These are phyloP conservation scores for Upupa epops DNA, from an alignment of 2,113 vertebrate genomes.

Conservation along the genomic window DNA sequence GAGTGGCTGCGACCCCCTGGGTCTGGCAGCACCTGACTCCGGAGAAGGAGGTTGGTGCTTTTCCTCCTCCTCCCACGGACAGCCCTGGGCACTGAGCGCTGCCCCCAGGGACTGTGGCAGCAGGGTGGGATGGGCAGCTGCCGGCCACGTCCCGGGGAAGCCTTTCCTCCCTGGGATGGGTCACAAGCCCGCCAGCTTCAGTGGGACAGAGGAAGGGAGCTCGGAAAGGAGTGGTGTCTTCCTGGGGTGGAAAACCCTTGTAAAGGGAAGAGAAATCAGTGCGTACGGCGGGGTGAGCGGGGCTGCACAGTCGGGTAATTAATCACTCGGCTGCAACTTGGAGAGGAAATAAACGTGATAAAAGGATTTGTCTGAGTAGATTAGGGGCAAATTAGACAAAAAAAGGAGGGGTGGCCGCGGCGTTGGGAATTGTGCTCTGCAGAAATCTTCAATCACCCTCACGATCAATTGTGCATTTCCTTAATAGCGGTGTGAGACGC, in stretches of 20 bases:
- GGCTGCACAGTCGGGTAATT: conserved; percentile 62
- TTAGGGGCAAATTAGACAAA: conserved; percentile 61
- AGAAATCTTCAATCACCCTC: conserved; percentile 67
- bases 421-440: conserved; percentile 62
- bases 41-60: background rate
- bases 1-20: background rate
- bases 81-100: accelerated
- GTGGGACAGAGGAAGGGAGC: background rate
- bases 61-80: background rate
- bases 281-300: background rate
- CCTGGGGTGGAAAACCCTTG: conserved; percentile 30
- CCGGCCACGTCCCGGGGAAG: background rate
- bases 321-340: conserved; percentile 65
- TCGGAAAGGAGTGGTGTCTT: background rate
- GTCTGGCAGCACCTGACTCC: accelerated
- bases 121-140: background rate
- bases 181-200: background rate
- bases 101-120: background rate
- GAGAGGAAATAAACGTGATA: conserved; percentile 66
- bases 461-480: conserved; percentile 68
- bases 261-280: conserved; percentile 60
- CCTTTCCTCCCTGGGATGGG: background rate
- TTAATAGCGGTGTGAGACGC: conserved; percentile 27
- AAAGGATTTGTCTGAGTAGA: conserved; percentile 70
- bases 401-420: conserved; percentile 27